These are phyloP conservation scores for Oedothorax gibbosus DNA, from an alignment of 1,140 invertebrate genomes.

Conservation along the genomic window DNA sequence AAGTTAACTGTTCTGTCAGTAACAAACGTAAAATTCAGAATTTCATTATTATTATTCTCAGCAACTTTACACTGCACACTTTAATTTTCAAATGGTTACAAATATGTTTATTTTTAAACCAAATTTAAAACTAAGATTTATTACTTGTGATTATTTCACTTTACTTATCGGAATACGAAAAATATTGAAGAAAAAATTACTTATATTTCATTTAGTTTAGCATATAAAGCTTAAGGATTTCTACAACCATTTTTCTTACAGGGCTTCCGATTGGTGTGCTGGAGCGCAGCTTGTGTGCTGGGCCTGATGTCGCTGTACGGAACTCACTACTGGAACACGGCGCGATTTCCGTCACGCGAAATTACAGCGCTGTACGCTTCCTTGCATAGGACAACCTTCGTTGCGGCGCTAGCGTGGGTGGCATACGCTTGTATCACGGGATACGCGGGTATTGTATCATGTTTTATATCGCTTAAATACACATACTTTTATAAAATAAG, in stretches of 20 bases:
- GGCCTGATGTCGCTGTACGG: constrained; percentile 32
- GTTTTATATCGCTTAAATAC: neutral
- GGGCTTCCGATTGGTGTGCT: constrained; percentile 9
- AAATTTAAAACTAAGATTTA: too few relatives aligned
- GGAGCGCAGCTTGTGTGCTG: constrained; percentile 15
- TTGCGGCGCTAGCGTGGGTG: constrained; percentile 69
- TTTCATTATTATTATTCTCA: too few relatives aligned
- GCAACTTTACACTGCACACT: too few relatives aligned
- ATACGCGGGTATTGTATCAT: constrained; percentile 18
- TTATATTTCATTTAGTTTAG: too few relatives aligned
- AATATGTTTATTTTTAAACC: too few relatives aligned
- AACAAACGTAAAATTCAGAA: too few relatives aligned
- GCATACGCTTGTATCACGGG: constrained; percentile 69
- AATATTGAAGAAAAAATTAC: too few relatives aligned
- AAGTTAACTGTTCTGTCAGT: too few relatives aligned
- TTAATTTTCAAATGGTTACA: too few relatives aligned
- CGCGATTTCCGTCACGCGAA: neutral
- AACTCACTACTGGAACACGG: constrained; percentile 34
- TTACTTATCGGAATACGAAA: too few relatives aligned
- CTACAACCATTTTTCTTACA: neutral
- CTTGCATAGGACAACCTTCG: constrained; percentile 67
- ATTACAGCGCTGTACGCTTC: constrained; percentile 72
- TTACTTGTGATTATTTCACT: too few relatives aligned
- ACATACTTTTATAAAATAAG: neutral
- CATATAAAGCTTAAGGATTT: too few relatives aligned